Conservation (phyloP, 2,113 vertebrate species). For the Indicator maculatus region DNA sequence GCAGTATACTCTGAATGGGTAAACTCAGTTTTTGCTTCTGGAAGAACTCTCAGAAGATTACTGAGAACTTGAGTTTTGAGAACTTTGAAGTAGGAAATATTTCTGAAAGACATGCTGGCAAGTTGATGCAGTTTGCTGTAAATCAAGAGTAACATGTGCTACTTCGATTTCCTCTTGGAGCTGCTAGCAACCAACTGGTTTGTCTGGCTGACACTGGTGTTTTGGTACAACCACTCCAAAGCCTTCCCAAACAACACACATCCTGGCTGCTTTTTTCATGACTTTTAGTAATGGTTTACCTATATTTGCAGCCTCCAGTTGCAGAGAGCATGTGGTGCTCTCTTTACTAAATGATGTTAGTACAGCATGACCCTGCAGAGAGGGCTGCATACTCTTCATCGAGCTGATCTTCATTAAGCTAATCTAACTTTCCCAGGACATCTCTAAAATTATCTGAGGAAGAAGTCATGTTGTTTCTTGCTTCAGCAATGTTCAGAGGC, state of each 20-base stretch:
- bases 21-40: neutral
- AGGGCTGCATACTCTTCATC: neutral
- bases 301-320: neutral
- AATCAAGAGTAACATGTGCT: neutral
- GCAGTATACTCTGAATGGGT: neutral
- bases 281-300: neutral
- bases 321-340: neutral
- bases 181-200: neutral
- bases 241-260: neutral
- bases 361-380: neutral
- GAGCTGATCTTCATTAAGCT: neutral
- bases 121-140: slow-evolving; percentile 6
- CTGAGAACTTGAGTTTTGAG: too few species aligned
- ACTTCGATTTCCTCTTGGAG: slow-evolving; percentile 8
- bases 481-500: neutral
- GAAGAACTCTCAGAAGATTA: neutral
- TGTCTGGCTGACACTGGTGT: neutral
- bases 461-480: neutral
- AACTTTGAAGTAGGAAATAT: neutral
- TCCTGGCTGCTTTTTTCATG: neutral
- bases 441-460: neutral
- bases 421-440: neutral
- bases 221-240: neutral
- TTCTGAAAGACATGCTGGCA: neutral
- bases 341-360: neutral